Conservation (phyloP, 2,113 vertebrate species). For the Antennarius striatus region DNA sequence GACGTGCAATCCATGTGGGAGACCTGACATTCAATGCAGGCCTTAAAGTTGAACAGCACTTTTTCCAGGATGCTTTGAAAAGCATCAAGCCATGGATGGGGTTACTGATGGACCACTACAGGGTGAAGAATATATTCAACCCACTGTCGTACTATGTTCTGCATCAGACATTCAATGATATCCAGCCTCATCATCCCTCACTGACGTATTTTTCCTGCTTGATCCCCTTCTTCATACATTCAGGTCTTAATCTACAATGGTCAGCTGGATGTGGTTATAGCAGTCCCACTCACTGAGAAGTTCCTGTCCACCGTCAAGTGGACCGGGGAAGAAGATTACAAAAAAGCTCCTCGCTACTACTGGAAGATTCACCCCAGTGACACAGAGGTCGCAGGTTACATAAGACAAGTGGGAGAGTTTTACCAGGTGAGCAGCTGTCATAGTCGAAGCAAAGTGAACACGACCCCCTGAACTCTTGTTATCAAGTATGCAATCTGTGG, state of each 20-base stretch:
- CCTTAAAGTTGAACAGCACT: constrained; percentile 81
- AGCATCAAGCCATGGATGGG: constrained; percentile 88
- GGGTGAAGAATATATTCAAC: constrained; percentile 69
- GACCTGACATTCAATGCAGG: constrained; percentile 83
- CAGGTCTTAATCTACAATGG: constrained; percentile 89
- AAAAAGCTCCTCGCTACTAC: constrained; percentile 67
- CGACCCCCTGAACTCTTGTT: neutral
- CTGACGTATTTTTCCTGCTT: neutral
- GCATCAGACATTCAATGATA: neutral
- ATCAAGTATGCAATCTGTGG: neutral
- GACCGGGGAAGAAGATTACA: constrained; percentile 78
- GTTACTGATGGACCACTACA: constrained; percentile 88
- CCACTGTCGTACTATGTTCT: neutral
- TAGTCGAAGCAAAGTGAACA: neutral
- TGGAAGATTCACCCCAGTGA: constrained; percentile 85
- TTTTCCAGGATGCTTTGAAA: constrained; percentile 83
- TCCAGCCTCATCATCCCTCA: neutral
- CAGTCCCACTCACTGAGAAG: constrained; percentile 83
- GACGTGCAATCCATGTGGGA: constrained; percentile 85
- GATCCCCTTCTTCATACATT: neutral
- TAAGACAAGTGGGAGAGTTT: constrained; percentile 83
- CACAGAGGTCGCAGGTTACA: constrained; percentile 85
- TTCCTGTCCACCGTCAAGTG: constrained; percentile 84
- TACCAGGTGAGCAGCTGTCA: constrained; percentile 78
- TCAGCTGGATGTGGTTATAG: constrained; percentile 88